phyloP scores from a whole-genome alignment of 1,140 invertebrate genomes.

The Drepana arcuata region DNA sequence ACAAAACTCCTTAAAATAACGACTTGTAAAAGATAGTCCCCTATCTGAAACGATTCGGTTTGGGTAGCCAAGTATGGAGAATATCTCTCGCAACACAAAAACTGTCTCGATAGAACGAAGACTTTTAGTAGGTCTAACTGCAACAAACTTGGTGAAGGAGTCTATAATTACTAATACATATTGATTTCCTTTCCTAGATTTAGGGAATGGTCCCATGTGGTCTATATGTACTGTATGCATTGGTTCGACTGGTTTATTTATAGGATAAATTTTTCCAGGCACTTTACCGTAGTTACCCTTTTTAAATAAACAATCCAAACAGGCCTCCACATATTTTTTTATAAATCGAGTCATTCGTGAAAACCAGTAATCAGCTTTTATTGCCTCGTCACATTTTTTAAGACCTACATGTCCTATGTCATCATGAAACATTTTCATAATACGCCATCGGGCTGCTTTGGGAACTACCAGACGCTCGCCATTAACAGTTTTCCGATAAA shows the following conservation, averaged over 20 bases:
- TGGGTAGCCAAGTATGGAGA: slow-evolving; percentile 21
- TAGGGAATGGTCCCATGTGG: slow-evolving; percentile 1
- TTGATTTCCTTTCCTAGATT: slow-evolving; percentile 9
- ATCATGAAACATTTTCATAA: slow-evolving; percentile 17
- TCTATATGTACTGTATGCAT: slow-evolving; percentile 2
- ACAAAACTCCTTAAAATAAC: slow-evolving; percentile 21
- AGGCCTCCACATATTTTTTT: slow-evolving; percentile 21
- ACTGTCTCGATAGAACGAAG: slow-evolving; percentile 20
- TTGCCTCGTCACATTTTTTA: slow-evolving; percentile 17
- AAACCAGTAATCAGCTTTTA: slow-evolving; percentile 24
- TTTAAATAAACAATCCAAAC: slow-evolving; percentile 21
- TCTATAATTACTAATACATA: slow-evolving; percentile 31
- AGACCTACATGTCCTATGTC: slow-evolving; percentile 19
- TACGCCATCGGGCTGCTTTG: slow-evolving; percentile 15
- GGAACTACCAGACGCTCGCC: slow-evolving; percentile 18
- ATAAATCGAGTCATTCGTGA: slow-evolving; percentile 20
- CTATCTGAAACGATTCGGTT: slow-evolving; percentile 22
- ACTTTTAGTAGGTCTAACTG: slow-evolving; percentile 15
- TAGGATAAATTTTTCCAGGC: not conserved
- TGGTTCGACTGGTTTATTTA: not conserved
- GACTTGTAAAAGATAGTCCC: slow-evolving; percentile 22
- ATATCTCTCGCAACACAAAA: slow-evolving; percentile 12
- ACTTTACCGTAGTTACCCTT: slow-evolving; percentile 3
- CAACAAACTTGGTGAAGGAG: slow-evolving; percentile 32
- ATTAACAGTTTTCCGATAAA: slow-evolving; percentile 9